These are phyloP conservation scores for Elephas maximus DNA, from an alignment of 2,113 vertebrate genomes.

Conservation along the genomic window DNA sequence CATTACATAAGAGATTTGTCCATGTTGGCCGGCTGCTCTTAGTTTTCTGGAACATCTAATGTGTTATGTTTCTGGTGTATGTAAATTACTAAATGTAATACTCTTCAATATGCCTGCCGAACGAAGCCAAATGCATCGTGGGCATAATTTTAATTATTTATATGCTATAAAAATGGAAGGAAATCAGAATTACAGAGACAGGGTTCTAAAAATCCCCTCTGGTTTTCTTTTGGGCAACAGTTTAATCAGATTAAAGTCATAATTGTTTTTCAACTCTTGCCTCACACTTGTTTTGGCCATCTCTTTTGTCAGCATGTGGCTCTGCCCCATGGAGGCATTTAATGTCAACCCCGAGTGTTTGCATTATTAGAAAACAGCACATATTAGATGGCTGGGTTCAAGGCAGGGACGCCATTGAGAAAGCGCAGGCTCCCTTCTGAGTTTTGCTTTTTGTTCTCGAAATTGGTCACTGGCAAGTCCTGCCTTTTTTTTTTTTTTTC, in stretches of 20 bases:
- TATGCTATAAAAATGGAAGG: slow-evolving; percentile 87
- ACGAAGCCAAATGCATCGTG: slow-evolving; percentile 86
- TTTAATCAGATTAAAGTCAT: slow-evolving; percentile 84
- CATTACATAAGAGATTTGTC: slow-evolving; percentile 85
- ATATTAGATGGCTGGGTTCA: slow-evolving; percentile 57
- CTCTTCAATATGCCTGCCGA: slow-evolving; percentile 87
- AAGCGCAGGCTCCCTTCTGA: slow-evolving; percentile 12
- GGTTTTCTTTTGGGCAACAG: slow-evolving; percentile 83
- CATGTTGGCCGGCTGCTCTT: slow-evolving; percentile 85
- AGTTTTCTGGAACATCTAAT: slow-evolving; percentile 88
- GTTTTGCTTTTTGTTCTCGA: slow-evolving; percentile 62
- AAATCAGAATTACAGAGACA: slow-evolving; percentile 88
- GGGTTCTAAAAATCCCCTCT: slow-evolving; percentile 78
- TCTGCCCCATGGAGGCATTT: slow-evolving; percentile 61
- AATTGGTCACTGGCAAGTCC: background rate
- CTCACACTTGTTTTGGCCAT: slow-evolving; percentile 76
- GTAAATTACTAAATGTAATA: slow-evolving; percentile 89
- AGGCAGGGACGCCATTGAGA: background rate
- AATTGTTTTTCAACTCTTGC: slow-evolving; percentile 86
- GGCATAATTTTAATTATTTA: slow-evolving; percentile 89
- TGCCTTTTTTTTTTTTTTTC: background rate
- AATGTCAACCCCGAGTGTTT: slow-evolving; percentile 34
- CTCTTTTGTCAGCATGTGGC: slow-evolving; percentile 70
- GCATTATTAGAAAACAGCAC: slow-evolving; percentile 64
- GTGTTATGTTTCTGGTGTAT: slow-evolving; percentile 87